phyloP scores from a whole-genome alignment of 2,113 vertebrate species.

The Chroicocephalus ridibundus region DNA sequence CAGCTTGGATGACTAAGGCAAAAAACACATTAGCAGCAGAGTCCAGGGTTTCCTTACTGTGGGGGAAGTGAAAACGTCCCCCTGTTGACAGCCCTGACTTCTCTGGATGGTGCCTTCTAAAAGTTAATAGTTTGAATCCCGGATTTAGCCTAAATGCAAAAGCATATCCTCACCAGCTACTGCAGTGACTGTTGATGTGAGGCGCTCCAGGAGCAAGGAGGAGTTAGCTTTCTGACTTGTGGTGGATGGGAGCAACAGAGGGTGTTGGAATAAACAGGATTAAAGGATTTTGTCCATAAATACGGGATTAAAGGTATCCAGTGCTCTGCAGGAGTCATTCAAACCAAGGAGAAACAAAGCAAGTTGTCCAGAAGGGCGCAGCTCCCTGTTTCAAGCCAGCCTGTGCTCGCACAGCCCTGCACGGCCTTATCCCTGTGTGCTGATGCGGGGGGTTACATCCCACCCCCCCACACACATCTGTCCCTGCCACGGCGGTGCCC shows the following conservation, averaged over 20 bases:
- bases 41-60: constrained; percentile 1
- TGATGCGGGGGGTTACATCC: neutral
- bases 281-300: constrained; percentile 44
- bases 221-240: neutral
- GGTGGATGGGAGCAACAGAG: constrained; percentile 31
- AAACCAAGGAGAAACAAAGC: constrained; percentile 37
- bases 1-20: constrained; percentile 66
- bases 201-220: constrained; percentile 18
- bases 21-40: constrained; percentile 14
- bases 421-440: fast-evolving
- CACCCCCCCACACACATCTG: neutral
- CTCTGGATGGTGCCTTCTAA: neutral
- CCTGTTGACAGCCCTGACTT: neutral
- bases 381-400: neutral
- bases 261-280: constrained; percentile 50
- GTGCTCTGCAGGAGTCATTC: constrained; percentile 22
- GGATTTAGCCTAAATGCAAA: neutral
- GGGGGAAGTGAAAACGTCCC: constrained; percentile 19
- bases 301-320: constrained; percentile 26
- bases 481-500: neutral
- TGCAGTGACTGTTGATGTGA: neutral
- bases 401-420: neutral
- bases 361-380: neutral
- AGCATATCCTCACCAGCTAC: neutral
- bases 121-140: neutral